phyloP scores from a whole-genome alignment of 2,888 invertebrate species.

The Phragmatobia fuliginosa region DNA sequence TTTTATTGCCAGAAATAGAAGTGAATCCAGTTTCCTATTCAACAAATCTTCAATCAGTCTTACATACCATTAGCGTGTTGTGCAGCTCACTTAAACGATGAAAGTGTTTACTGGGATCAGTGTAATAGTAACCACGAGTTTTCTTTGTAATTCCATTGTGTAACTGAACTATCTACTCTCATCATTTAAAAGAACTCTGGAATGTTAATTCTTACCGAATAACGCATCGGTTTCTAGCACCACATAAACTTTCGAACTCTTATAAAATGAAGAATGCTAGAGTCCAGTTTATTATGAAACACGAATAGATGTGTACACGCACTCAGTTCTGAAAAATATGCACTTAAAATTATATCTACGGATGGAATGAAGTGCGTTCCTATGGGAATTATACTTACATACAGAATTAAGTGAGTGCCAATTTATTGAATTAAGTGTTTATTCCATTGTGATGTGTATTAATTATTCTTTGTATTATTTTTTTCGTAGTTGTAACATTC shows the following conservation, averaged over 20 bases:
- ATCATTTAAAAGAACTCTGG: conserved; percentile 34
- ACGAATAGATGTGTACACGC: background rate
- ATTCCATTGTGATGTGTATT: background rate
- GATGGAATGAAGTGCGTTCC: background rate
- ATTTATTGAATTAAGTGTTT: background rate
- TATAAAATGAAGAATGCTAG: conserved; percentile 30
- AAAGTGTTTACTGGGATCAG: conserved; percentile 17
- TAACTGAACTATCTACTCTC: conserved; percentile 23
- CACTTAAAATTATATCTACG: background rate
- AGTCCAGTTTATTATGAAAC: background rate
- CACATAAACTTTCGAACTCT: conserved; percentile 62
- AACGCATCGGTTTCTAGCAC: conserved; percentile 70
- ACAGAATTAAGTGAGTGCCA: background rate
- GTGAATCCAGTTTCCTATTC: conserved; percentile 18
- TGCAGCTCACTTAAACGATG: conserved; percentile 48
- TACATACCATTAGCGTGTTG: conserved; percentile 72
- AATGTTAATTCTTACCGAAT: conserved; percentile 31
- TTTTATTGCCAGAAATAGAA: conserved; percentile 20
- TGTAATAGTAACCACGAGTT: background rate
- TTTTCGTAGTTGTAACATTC: conserved; percentile 13
- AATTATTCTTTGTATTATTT: background rate
- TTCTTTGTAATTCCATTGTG: background rate
- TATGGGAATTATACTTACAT: background rate
- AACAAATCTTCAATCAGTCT: conserved; percentile 66
- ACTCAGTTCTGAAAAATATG: background rate